phyloP scores from a whole-genome alignment of 2,888 invertebrate species.

The Phrixothrix hirtus region DNA sequence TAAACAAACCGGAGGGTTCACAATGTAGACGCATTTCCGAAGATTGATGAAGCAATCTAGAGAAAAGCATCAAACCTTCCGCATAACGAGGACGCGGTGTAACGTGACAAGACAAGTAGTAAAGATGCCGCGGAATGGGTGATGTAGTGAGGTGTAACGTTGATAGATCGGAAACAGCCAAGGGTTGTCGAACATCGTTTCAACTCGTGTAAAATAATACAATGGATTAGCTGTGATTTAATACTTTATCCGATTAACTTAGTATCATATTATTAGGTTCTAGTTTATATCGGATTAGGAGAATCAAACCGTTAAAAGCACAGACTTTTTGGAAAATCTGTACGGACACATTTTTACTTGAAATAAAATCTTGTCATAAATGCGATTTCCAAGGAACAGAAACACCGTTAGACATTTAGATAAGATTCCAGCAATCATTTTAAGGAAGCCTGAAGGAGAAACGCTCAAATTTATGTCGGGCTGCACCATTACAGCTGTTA shows the following conservation, averaged over 20 bases:
- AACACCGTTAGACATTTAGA: constrained; percentile 29
- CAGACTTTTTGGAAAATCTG: no score
- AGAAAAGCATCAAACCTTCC: constrained; percentile 45
- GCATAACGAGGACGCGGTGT: constrained; percentile 44
- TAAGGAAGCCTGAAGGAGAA: constrained; percentile 22
- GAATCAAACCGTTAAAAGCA: no score
- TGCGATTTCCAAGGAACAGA: constrained; percentile 32
- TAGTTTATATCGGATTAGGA: no score
- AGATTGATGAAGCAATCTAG: constrained; percentile 47
- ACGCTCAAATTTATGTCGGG: constrained; percentile 23
- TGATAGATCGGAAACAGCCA: constrained; percentile 46
- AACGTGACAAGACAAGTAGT: constrained; percentile 46
- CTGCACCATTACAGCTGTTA: constrained; percentile 20
- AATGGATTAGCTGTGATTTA: constrained; percentile 45
- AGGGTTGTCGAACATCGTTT: constrained; percentile 43
- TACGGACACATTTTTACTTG: background rate
- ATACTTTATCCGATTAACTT: constrained; percentile 36
- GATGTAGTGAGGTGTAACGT: constrained; percentile 44
- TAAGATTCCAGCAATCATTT: constrained; percentile 29
- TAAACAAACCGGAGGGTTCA: constrained; percentile 37
- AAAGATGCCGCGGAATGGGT: constrained; percentile 45
- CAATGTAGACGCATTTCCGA: constrained; percentile 33
- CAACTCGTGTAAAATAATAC: constrained; percentile 42
- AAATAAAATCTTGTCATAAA: constrained; percentile 34
- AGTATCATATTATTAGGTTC: constrained; percentile 17